Conservation (phyloP, 2,113 vertebrate genomes). For the Pteropus alecto region DNA sequence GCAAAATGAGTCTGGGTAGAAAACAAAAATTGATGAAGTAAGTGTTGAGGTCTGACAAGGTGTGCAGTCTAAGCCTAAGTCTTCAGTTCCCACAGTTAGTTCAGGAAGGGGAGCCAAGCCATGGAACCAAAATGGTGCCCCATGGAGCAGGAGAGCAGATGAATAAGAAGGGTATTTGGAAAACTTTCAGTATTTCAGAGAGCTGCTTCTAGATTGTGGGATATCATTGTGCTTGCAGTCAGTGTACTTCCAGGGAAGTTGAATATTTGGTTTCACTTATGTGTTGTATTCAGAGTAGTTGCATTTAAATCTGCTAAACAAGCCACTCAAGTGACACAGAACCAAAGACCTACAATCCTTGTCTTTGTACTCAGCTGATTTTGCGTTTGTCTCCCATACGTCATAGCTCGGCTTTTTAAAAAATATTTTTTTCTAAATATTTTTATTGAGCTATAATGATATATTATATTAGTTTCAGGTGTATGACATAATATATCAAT, state of each 20-base stretch:
- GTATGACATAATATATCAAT: background rate
- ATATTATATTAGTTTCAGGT: background rate
- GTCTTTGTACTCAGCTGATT: background rate
- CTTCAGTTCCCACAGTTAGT: background rate
- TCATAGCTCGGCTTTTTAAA: background rate
- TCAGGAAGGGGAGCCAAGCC: background rate
- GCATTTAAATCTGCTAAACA: background rate
- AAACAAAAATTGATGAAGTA: background rate
- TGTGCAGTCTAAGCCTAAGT: background rate
- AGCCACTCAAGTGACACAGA: background rate
- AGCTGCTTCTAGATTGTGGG: background rate
- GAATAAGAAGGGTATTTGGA: background rate
- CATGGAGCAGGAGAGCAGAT: background rate
- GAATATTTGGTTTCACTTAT: background rate
- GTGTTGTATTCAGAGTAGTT: background rate
- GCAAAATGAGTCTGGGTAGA: background rate
- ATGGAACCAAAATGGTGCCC: background rate
- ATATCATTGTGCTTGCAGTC: background rate
- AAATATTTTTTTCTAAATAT: background rate
- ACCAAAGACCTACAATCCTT: background rate
- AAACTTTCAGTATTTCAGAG: background rate
- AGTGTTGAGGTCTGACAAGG: background rate
- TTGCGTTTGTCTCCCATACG: background rate
- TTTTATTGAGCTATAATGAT: background rate
- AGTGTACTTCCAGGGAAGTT: background rate